A percentile compares a stretch with the other conserved stretches of the same genome.
Conservation (phyloP, 2,797 vertebrate species). For the Phoebastria nigripes region DNA sequence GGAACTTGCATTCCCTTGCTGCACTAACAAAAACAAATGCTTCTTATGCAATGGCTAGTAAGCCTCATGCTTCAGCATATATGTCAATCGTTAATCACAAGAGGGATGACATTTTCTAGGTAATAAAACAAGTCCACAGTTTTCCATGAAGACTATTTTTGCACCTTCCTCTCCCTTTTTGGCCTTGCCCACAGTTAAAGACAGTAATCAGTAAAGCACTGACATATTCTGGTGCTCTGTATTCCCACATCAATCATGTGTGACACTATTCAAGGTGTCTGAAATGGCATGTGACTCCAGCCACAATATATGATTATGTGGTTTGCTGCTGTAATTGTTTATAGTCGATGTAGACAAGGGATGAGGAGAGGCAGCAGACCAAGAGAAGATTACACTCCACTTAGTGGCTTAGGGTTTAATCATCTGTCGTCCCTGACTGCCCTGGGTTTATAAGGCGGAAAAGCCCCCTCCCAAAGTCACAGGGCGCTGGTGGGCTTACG, state of each 20-base stretch:
- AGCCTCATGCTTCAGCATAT: not conserved
- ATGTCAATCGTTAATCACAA: not conserved
- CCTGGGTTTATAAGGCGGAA: not conserved
- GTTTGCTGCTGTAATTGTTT: not conserved
- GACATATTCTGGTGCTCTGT: not conserved
- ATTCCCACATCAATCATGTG: not conserved
- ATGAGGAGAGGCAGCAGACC: not conserved
- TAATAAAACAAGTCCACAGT: not conserved
- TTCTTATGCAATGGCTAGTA: not conserved
- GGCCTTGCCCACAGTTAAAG: not conserved
- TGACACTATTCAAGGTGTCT: not conserved
- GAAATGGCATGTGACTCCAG: not conserved
- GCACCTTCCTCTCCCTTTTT: not conserved
- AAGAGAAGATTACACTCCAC: not conserved
- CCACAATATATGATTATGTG: not conserved
- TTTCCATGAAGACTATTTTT: not conserved
- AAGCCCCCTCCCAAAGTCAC: not conserved
- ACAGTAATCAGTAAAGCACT: not conserved
- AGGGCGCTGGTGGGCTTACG: accelerated
- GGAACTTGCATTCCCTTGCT: not conserved
- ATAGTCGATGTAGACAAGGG: not conserved
- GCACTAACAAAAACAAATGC: not conserved
- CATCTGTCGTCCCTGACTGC: not conserved
- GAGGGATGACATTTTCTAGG: not conserved
- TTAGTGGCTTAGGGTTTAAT: not conserved